Evolutionary conservation across 1,140 invertebrate species (phyloP), one percentile per base, ranked within the genome.

Genomic region (Wiebesia pumilae): DNA sequence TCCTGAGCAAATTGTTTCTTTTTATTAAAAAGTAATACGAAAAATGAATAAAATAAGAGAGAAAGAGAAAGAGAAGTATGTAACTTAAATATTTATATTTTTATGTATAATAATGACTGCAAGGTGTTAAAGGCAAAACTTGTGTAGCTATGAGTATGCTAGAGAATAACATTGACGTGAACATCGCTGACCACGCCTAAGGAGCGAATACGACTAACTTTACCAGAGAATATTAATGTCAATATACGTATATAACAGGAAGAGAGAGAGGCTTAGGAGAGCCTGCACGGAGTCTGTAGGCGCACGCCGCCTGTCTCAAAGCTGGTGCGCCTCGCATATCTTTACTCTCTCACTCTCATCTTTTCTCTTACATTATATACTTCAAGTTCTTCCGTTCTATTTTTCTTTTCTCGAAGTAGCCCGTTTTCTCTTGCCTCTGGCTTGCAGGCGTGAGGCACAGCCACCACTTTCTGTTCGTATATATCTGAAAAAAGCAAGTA

Each of bases 191-290:
- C 89, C 90, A 90, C 90, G 89, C 89, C 89, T 90, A 89, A 88
- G 87, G 88, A 90, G 86, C 84, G 73, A 84, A 54, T 62, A 80
- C 71, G 51, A 54, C 54, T 84, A 88, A 86, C 88, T 89, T 90
- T 89, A 88, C 89, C 86, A 87, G 75, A 62, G 88, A 91, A 91
- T 90, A 91, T 91, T 90, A 91, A 91, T 91, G 89, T 51, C 87
- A 82, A 85, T 89, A 88, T 86, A 86, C 85, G 88, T 84, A 35
- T 27, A 71, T 38, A 47, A 62, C 81, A 87, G 89, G 79, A 89
- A 88, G 27, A 54, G 43, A 69, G 77, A 38, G 38, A 16, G 58
- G n/a, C 4, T 0, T 2, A 83, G 69, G n/a, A 51, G 30, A 58
- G 19, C 21, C n/a, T 33, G 38, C 38, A 21, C 19, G 58, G 47